These are phyloP conservation scores for Sciurus carolinensis DNA, from an alignment of 2,797 vertebrate genomes.

Conservation along the genomic window DNA sequence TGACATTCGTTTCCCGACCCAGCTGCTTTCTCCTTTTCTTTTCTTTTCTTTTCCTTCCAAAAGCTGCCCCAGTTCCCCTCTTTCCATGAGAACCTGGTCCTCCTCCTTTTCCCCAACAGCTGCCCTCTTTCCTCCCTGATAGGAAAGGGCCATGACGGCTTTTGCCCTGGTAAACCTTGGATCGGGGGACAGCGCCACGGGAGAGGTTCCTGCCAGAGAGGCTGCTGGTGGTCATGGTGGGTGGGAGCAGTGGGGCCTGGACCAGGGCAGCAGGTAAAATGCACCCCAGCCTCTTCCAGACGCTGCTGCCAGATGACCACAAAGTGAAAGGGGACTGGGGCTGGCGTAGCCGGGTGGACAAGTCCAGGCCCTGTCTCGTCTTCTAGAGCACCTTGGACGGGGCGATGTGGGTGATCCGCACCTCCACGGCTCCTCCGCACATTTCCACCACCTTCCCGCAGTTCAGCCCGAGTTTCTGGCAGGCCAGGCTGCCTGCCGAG, in stretches of 20 bases:
- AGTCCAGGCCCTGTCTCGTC: background rate
- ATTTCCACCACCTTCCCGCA: background rate
- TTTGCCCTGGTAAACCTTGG: background rate
- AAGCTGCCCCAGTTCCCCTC: background rate
- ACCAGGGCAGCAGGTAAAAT: fast-evolving
- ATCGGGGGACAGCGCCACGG: background rate
- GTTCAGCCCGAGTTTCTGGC: fast-evolving
- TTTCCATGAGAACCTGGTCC: fast-evolving
- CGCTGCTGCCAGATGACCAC: background rate
- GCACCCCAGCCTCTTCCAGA: background rate
- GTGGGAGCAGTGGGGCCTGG: background rate
- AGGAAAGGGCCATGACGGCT: fast-evolving
- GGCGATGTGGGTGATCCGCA: background rate
- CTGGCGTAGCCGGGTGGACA: background rate
- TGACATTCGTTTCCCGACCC: background rate
- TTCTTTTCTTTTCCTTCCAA: background rate
- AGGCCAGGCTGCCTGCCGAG: background rate
- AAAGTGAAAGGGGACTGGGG: background rate
- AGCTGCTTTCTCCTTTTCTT: fast-evolving
- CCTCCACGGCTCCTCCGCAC: background rate
- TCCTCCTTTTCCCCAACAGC: background rate
- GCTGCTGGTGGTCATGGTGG: background rate
- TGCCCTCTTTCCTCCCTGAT: fast-evolving
- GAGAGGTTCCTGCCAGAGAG: background rate
- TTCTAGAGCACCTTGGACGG: background rate